phyloP scores from a whole-genome alignment of 2,113 vertebrate species.

The Lipotes vexillifer region DNA sequence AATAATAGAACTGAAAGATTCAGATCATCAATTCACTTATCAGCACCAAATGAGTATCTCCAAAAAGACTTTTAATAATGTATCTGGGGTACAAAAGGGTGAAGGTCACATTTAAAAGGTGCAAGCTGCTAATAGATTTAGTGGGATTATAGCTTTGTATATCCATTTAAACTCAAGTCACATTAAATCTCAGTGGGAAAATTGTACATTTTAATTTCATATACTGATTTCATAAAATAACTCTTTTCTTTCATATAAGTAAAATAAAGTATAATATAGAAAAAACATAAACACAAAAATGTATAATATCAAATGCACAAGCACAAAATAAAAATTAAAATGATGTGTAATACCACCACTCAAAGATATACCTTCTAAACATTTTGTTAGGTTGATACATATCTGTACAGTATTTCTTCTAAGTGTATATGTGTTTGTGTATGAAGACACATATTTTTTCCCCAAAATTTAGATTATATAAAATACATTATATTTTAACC shows the following conservation, averaged over 20 bases:
- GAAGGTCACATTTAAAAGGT: neutral
- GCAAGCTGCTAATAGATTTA: neutral
- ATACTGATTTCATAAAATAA: neutral
- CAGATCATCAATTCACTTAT: neutral
- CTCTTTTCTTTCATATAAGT: neutral
- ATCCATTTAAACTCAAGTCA: neutral
- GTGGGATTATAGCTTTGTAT: neutral
- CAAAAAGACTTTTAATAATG: conserved; percentile 19
- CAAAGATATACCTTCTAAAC: neutral
- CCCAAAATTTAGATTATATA: neutral
- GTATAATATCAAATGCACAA: neutral
- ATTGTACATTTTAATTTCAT: neutral
- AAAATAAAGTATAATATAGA: neutral
- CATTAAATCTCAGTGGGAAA: neutral
- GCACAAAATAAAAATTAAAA: neutral
- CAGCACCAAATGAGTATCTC: neutral
- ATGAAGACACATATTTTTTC: neutral
- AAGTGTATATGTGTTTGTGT: neutral
- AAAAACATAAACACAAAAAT: neutral
- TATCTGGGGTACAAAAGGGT: neutral
- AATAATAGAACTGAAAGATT: neutral
- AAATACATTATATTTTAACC: neutral
- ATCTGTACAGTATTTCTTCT: neutral
- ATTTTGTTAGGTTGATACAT: neutral
- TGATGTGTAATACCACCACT: neutral